Base-by-base conservation (phyloP, 2,888 invertebrate species). In the Xestia xanthographa region DNA sequence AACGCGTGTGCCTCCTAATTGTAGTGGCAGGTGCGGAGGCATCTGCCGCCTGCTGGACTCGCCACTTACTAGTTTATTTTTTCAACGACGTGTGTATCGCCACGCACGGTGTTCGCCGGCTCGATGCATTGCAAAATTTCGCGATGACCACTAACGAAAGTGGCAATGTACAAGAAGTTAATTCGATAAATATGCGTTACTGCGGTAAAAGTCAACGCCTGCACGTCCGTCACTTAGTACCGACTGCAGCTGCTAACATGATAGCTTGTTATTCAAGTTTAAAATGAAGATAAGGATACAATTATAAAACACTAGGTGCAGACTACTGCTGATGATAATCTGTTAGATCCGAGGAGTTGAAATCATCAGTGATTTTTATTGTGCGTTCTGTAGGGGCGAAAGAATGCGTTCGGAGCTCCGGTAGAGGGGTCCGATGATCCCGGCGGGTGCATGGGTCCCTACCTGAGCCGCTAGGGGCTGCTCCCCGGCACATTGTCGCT, bases 1-100 rank as follows among this genome's bases (percentile, higher is more conserved):
- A 91, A 93, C 92, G 93, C 94, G 95, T 94, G 94, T 94, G 92
- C 90, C 91, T 90, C 89, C 92, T 95, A 95, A 95, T 95, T 95
- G 94, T 91, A 81, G 89, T 73, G 92, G 92, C 96, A 96, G 96
- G 96, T 96, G 96, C 90, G 86, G 88, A 81, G 91, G 94, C 96
- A 96, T 96, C 96, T 96, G 96, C 95, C 94, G 92, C 91, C 92
- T 89, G 89, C 91, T 92, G 93, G 93, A 92, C 92, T 92, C 90
- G 91, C 90, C 89, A 91, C 86, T 91, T 90, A 92, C 92, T 91
- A 94, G 92, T 93, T 93, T 91, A 92, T 93, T 94, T 93, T 92
- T 92, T 90, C 90, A 88, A 86, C 88, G 83, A 85, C 87, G 88
- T 88, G 83, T 85, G 87, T 86, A 88, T 87, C 84, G 88, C 87